Base-by-base conservation (phyloP, 2,888 invertebrate genomes). In the Neoascia interrupta region DNA sequence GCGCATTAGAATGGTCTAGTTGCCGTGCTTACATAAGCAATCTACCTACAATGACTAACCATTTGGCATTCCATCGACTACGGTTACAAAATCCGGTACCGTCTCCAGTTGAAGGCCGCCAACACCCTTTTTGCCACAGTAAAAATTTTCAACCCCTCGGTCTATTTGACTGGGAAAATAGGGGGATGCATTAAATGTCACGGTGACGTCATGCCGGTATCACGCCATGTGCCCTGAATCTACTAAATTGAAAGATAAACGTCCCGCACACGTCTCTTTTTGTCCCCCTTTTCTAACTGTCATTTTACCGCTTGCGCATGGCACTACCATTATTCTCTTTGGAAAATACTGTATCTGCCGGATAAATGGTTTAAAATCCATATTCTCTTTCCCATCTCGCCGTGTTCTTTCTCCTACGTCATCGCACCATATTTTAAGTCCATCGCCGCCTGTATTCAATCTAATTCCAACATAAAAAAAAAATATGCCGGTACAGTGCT, bases 401-500 rank as follows among this genome's bases (percentile, higher is more conserved):
- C 23, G 37, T 51, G 39, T 34, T 43, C 34, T 47, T 26, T 28
- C n/a, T 31, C 19, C 6, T 37, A 49, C 61, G 61, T 49, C 61
- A 60, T 36, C 34, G 11, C 8, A 16, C 45, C 36, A 16, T 36
- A 34, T 36, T 45, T 26, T 1, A 5, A 6, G 31, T 41, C 18
- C 31, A 26, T 54, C 43, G 11, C n/a, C n/a, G n/a, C n/a, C n/a
- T n/a, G n/a, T n/a, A n/a, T n/a, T 43, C 51, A 19, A 58, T 43
- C 36, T 49, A 47, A 58, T 54, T 39, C 63, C 31, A 45, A 39
- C n/a, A n/a, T n/a, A n/a, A n/a, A n/a, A n/a, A n/a, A n/a, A 53
- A 31, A 4, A n/a, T 31, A 34, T 64, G 45, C 72, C 76, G 76
- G 76, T 76, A 76, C 76, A 70, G 76, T 72, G 45, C 56, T 72